Conservation (phyloP, 2,113 vertebrate genomes). For the Polypterus bichir region DNA sequence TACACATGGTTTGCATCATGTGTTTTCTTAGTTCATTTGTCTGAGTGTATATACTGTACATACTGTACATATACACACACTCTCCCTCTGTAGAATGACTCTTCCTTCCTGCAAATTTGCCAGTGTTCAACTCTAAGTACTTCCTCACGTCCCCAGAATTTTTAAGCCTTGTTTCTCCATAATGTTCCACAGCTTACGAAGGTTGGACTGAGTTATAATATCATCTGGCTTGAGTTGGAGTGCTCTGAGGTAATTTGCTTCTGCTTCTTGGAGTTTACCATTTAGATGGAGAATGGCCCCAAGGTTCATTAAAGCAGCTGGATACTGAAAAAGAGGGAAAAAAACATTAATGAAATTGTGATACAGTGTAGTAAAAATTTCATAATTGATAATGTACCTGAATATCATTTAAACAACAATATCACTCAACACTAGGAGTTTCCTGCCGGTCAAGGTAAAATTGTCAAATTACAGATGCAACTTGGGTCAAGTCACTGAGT, state of each 20-base stretch:
- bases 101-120: conserved; percentile 6
- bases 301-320: conserved; percentile 93
- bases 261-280: conserved; percentile 79
- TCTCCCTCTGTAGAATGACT: background rate
- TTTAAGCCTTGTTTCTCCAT: conserved; percentile 96
- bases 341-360: background rate
- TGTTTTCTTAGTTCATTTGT: background rate
- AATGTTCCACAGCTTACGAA: conserved; percentile 97
- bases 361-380: too few species aligned
- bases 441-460: too few species aligned
- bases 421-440: too few species aligned
- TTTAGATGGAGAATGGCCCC: conserved; percentile 98
- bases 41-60: background rate
- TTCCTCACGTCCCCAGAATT: conserved; percentile 63
- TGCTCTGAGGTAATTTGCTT: conserved; percentile 89
- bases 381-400: too few species aligned
- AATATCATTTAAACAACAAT: too few species aligned
- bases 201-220: conserved; percentile 90
- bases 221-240: conserved; percentile 91
- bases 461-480: too few species aligned
- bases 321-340: conserved; percentile 59
- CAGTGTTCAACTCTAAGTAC: conserved; percentile 20
- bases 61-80: too few species aligned
- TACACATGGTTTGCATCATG: background rate
- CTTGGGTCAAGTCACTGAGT: too few species aligned